Evolutionary conservation across 2,888 invertebrate species (phyloP), one percentile per base, ranked within the genome.

Genomic region (Idaea aversata): DNA sequence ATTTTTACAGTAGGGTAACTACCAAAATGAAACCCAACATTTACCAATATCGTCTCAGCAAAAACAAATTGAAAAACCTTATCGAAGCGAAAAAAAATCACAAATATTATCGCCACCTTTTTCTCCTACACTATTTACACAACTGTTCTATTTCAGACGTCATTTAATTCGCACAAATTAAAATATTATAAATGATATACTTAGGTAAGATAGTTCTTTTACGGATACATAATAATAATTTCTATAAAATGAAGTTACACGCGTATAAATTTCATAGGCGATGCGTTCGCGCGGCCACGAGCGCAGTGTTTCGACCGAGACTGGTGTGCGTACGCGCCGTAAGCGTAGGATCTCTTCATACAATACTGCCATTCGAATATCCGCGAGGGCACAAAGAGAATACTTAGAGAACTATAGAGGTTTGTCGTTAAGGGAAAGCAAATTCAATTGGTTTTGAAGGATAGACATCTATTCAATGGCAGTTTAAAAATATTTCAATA

Each of bases 51-150:
- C 86, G 88, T 88, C 78, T 90, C 91, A 87, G 77, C 75, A 80
- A 72, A 82, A 76, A 78, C 76, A 83, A 88, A 88, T 83, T 82
- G 79, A 80, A 84, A 84, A 81, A 73, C 76, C 77, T 81, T 82
- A 82, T 82, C 83, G 73, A 47, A 70, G 63, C 69, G 76, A 71
- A 69, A 63, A 65, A 70, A 70, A 76, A 77, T 74, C 75, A 72
- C 69, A 61, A 69, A 73, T 72, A 25, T 77, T 73, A 74, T 75
- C 68, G 70, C 69, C 34, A 36, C 72, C 59, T 72, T 64, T 47
- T 47, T 47, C 47, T 47, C 47, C 13, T 67, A 67, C 66, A 74
- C 69, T 64, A 69, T 73, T 70, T 65, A 71, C 64, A 70, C 77
- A 74, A 72, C 59, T 47, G 47, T 47, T 47, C 47, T 13, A 47